Base-by-base conservation (phyloP, 2,113 vertebrate genomes). In the Pongo abelii region DNA sequence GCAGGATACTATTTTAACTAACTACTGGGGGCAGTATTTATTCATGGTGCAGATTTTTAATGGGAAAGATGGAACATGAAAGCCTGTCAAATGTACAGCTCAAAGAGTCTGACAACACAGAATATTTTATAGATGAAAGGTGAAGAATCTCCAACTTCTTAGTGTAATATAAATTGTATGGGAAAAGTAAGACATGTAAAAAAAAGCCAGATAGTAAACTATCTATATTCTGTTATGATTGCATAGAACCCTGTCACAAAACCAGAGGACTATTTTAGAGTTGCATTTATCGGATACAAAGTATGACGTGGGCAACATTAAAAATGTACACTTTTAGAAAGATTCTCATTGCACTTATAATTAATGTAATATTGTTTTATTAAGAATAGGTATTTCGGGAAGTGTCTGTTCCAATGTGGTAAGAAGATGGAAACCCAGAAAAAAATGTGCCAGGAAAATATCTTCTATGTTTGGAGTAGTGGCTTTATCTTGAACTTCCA, bases 1-100 rank as follows among this genome's bases (percentile, higher is more conserved):
- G 96, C 98, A 92, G 97, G 96, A 97, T 97, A 98, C 97, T 97
- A 98, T 98, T 98, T 98, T 98, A 98, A 97, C 98, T 97, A 93
- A 98, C 97, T 97, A 97, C 97, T 97, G 96, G 97, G 97, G 98
- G 98, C 75, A 30, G 94, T 98, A 91, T 98, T 98, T 98, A 97
- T 98, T 98, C 98, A 79, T 98, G 87, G 98, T 96, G 91, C 95
- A 78, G 95, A 75, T 98, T 98, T 98, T 99, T 98, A 98, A 98
- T 27, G 96, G 97, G 96, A 97, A 95, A 97, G 96, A 97, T 97
- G 91, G 18, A 84, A 97, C 96, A 95, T 95, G 91, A 97, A 98
- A 98, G 95, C 75, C 84, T 97, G 94, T 97, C 97, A 97, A 96
- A 98, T 84, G 86, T 87, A 77, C 67, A 93, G 85, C 94, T 97